Conservation (phyloP, 2,888 invertebrate species). For the Catocala fraxini region DNA sequence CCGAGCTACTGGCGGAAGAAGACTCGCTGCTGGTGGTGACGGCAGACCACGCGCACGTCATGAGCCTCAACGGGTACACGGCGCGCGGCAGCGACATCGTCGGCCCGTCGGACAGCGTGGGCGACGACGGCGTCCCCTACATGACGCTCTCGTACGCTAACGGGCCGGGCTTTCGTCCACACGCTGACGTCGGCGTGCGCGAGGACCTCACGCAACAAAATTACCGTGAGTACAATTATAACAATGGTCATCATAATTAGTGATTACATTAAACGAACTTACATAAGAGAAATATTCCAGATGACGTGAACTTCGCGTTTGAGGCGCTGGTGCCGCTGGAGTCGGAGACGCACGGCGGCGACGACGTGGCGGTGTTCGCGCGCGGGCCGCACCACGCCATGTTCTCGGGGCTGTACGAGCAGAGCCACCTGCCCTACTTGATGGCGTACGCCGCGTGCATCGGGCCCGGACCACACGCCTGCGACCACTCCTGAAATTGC, state of each 20-base stretch:
- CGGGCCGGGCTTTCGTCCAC: constrained; percentile 86
- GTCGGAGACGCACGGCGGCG: constrained; percentile 92
- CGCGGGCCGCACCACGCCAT: constrained; percentile 91
- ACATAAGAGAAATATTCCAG: constrained; percentile 42
- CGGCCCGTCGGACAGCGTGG: constrained; percentile 73
- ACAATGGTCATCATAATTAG: too few species aligned
- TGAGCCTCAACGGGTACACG: constrained; percentile 91
- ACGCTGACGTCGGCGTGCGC: constrained; percentile 65
- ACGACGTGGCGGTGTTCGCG: constrained; percentile 93
- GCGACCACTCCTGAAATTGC: constrained; percentile 34
- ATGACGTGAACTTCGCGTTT: constrained; percentile 50
- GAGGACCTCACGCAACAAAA: constrained; percentile 76
- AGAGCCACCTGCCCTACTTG: constrained; percentile 92
- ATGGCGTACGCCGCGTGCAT: constrained; percentile 91
- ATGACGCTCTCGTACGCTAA: constrained; percentile 89
- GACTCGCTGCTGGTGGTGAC: constrained; percentile 94
- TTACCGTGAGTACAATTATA: constrained; percentile 55
- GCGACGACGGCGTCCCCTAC: constrained; percentile 85
- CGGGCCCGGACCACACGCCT: constrained; percentile 84
- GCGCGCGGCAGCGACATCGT: constrained; percentile 79
- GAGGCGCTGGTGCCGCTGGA: constrained; percentile 86
- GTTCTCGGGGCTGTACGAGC: constrained; percentile 92
- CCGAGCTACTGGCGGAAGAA: constrained; percentile 72
- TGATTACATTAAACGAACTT: too few species aligned
- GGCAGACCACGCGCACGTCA: constrained; percentile 92